Conservation (phyloP, 2,113 vertebrate species). For the Anoura caudifer region DNA sequence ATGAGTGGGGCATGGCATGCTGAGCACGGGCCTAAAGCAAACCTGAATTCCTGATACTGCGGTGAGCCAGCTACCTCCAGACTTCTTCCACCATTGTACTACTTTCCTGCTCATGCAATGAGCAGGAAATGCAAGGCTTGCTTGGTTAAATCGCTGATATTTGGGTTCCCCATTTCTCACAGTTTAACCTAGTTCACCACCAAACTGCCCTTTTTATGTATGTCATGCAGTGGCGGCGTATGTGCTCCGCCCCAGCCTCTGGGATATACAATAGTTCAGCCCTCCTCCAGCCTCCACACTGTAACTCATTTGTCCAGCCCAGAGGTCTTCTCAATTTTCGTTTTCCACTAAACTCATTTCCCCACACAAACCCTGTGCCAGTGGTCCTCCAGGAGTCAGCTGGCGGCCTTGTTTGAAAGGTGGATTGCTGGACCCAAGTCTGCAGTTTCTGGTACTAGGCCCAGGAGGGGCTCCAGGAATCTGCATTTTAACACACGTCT, state of each 20-base stretch:
- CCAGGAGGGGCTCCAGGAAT: neutral
- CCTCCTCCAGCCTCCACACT: neutral
- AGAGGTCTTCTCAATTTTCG: neutral
- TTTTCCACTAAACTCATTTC: neutral
- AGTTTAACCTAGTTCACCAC: neutral
- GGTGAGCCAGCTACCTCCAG: neutral
- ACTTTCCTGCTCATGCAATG: too few species aligned
- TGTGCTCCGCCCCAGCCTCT: neutral
- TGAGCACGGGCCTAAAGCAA: neutral
- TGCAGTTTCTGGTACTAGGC: neutral
- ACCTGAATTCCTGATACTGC: neutral
- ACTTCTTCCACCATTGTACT: neutral
- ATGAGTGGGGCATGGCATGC: neutral
- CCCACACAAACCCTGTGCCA: neutral
- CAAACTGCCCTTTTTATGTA: neutral
- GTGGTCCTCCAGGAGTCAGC: neutral
- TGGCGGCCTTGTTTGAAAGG: neutral
- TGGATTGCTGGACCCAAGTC: neutral
- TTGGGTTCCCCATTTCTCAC: neutral
- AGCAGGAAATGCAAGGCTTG: neutral
- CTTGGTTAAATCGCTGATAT: neutral
- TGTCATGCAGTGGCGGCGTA: accelerated
- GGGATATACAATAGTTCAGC: neutral
- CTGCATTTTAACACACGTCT: constrained; percentile 3
- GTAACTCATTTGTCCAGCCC: neutral